phyloP scores from a whole-genome alignment of 1,140 invertebrate species.

The Venustaconcha ellipsiformis region DNA sequence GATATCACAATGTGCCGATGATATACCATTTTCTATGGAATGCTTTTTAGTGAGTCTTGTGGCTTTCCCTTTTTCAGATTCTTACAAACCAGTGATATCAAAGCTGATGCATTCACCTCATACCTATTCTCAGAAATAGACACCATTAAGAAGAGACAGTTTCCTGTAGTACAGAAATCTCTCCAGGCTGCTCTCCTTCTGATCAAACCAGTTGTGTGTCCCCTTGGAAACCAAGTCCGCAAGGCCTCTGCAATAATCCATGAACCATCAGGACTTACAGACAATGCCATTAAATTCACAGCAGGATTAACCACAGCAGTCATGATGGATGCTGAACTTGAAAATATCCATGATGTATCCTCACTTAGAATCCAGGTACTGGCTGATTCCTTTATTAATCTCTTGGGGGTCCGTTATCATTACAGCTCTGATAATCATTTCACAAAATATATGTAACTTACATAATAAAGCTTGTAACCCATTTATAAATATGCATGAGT shows the following conservation, averaged over 20 bases:
- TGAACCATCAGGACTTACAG: slow-evolving; percentile 85
- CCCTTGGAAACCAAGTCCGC: slow-evolving; percentile 47
- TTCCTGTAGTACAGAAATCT: slow-evolving; percentile 83
- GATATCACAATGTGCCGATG: too few species aligned
- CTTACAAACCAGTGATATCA: slow-evolving; percentile 70
- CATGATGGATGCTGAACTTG: slow-evolving; percentile 86
- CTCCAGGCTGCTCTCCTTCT: slow-evolving; percentile 81
- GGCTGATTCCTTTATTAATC: background rate
- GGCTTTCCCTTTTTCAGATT: slow-evolving; percentile 55
- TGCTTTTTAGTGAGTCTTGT: slow-evolving; percentile 1
- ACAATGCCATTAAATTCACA: slow-evolving; percentile 91
- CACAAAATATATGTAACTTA: background rate
- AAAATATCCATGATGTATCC: slow-evolving; percentile 80
- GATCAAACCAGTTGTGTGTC: slow-evolving; percentile 44
- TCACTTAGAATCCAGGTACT: slow-evolving; percentile 82
- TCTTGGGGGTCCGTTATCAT: too few species aligned
- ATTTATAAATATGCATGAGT: background rate
- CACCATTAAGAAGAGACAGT: slow-evolving; percentile 84
- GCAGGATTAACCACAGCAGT: slow-evolving; percentile 90
- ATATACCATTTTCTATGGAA: too few species aligned
- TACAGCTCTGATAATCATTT: background rate
- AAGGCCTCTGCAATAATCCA: slow-evolving; percentile 83
- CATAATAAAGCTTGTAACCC: background rate
- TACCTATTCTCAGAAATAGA: slow-evolving; percentile 83
- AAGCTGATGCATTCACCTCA: slow-evolving; percentile 83